These are phyloP conservation scores for Drosophila paranaensis DNA, from an alignment of 2,888 invertebrate species.

Conservation along the genomic window DNA sequence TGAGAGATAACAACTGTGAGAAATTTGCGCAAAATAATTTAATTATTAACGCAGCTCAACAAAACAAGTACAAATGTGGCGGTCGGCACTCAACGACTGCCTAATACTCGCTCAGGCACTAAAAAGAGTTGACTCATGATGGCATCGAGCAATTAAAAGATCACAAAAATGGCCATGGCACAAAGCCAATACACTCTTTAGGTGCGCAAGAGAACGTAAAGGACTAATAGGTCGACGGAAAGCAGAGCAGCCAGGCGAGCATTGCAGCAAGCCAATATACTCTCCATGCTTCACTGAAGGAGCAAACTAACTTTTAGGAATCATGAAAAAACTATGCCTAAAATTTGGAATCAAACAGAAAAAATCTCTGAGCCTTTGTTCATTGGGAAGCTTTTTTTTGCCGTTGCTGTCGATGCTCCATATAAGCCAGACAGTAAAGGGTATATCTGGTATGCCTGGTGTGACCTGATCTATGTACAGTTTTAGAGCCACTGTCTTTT, in stretches of 20 bases:
- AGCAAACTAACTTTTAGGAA: background rate
- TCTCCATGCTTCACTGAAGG: background rate
- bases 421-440: background rate
- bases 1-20: constrained; percentile 59
- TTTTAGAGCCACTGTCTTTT: no score
- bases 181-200: background rate
- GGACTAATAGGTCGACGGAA: no score
- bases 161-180: no score
- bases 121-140: background rate
- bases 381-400: constrained; percentile 8
- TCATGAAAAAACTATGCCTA: background rate
- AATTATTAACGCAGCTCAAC: constrained; percentile 60
- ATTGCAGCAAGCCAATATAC: background rate
- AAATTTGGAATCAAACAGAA: constrained; percentile 9
- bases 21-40: constrained; percentile 69
- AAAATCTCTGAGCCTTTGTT: constrained; percentile 22
- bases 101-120: background rate
- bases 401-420: background rate
- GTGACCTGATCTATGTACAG: no score
- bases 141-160: no score
- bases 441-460: background rate
- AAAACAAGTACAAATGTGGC: constrained; percentile 10
- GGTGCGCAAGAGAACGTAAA: no score
- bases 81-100: background rate
- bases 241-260: no score